phyloP scores from a whole-genome alignment of 2,888 invertebrate species.

The Lycia hirtaria region DNA sequence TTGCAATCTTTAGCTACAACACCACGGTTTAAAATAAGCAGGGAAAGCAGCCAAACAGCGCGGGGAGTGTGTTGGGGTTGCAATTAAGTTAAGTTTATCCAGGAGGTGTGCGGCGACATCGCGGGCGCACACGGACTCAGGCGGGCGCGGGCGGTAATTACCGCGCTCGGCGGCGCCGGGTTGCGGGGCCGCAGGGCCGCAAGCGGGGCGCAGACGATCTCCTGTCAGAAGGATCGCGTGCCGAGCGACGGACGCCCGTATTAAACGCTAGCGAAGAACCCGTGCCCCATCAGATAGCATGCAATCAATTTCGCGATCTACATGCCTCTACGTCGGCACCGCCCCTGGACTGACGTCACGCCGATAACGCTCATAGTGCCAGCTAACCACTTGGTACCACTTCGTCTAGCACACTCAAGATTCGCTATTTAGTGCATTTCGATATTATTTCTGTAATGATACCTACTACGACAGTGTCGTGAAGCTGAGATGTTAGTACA shows the following conservation, averaged over 20 bases:
- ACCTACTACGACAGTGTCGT: constrained; percentile 18
- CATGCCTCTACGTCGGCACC: constrained; percentile 82
- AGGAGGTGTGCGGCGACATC: constrained; percentile 72
- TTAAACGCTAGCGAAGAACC: constrained; percentile 84
- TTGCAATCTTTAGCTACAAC: no score
- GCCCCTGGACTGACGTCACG: constrained; percentile 81
- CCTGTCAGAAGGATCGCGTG: constrained; percentile 84
- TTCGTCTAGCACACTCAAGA: constrained; percentile 55
- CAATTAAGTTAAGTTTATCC: constrained; percentile 50
- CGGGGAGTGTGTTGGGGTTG: constrained; percentile 30
- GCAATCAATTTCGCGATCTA: constrained; percentile 85
- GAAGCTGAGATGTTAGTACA: constrained; percentile 6
- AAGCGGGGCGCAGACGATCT: constrained; percentile 76
- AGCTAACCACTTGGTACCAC: constrained; percentile 76
- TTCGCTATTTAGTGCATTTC: constrained; percentile 39
- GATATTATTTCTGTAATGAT: constrained; percentile 35
- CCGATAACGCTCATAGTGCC: constrained; percentile 77
- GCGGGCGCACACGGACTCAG: constrained; percentile 78
- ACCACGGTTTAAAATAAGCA: neutral
- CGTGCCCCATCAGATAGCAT: constrained; percentile 83
- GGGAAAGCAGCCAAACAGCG: constrained; percentile 1
- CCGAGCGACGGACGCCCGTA: constrained; percentile 75
- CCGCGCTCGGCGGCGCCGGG: constrained; percentile 63
- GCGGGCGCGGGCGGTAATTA: constrained; percentile 75
- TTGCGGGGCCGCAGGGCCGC: constrained; percentile 59